Conservation (phyloP, 1,140 invertebrate species). For the Archivesica marissinica region DNA sequence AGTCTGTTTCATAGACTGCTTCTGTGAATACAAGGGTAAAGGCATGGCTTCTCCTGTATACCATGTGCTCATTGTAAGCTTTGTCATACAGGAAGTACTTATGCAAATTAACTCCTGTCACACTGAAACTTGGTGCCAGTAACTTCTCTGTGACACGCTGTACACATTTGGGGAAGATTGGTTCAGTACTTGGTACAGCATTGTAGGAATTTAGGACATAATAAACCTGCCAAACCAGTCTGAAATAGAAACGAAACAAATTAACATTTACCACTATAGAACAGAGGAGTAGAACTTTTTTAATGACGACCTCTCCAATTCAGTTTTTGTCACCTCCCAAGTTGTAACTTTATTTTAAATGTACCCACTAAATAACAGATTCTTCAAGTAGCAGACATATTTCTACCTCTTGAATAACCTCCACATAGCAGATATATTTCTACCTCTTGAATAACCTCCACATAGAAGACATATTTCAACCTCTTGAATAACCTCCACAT, state of each 20-base stretch:
- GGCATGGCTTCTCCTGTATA: conserved; percentile 21
- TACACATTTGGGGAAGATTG: conserved; percentile 18
- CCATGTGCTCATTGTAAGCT: not conserved
- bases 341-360: too few relatives aligned
- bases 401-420: too few relatives aligned
- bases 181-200: not conserved
- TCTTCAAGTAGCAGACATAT: too few relatives aligned
- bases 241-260: conserved; percentile 12
- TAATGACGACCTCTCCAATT: too few relatives aligned
- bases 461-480: too few relatives aligned
- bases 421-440: too few relatives aligned
- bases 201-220: not conserved
- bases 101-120: not conserved
- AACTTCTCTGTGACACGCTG: conserved; percentile 36
- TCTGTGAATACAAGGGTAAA: conserved; percentile 39
- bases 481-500: too few relatives aligned
- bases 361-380: too few relatives aligned
- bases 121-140: conserved; percentile 12
- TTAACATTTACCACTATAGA: too few relatives aligned
- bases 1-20: conserved; percentile 31
- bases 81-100: conserved; percentile 19
- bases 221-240: conserved; percentile 16
- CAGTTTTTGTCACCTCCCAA: too few relatives aligned
- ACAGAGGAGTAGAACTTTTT: too few relatives aligned
- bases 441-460: too few relatives aligned